Base-by-base conservation (phyloP, 2,797 vertebrate species). In the Lithobates sylvaticus region DNA sequence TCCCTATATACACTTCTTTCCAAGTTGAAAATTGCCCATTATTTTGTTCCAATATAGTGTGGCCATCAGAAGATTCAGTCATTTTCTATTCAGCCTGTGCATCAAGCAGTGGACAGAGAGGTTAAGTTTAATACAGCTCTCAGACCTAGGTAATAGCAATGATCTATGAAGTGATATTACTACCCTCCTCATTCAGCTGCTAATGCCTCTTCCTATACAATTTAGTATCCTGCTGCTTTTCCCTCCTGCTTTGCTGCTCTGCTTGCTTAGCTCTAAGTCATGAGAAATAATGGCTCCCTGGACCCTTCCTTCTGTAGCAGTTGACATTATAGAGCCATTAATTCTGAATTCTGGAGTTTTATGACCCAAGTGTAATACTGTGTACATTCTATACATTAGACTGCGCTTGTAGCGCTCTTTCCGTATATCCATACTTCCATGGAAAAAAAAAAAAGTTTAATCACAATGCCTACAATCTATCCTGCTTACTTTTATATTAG, bases 241-340 rank as follows among this genome's bases (percentile, higher is more conserved):
- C 83, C 76, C 85, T 54, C 39, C 50, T 78, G 68, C 85, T 78
- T 73, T 73, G 65, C 68, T 78, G 76, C 79, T 42, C 67, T 77
- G 79, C 74, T 86, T 36, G 74, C 54, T 81, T 86, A 71, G 67
- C 54, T 72, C 80, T 86, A 82, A 86, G 80, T 86, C 85, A 83
- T 68, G 27, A 18, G 68, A 83, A 86, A 83, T 82, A 82, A 86
- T 78, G 80, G 34, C 80, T 86, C 85, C 80, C 79, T 29, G 74
- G 85, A 72, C 81, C 47, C 74, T 72, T 78, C 76, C 85, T 44
- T 77, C 85, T 86, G 74, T 86, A 86, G 85, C 76, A 44, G 80
- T 83, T 86, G 85, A 83, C 85, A 86, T 86, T 78, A 86, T 86
- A 83, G 80, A 68, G 34, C 80, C 85, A 86, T 86, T 86, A 77